These are phyloP conservation scores for Stenolophus ochropezus DNA, from an alignment of 2,888 invertebrate species.

Conservation along the genomic window DNA sequence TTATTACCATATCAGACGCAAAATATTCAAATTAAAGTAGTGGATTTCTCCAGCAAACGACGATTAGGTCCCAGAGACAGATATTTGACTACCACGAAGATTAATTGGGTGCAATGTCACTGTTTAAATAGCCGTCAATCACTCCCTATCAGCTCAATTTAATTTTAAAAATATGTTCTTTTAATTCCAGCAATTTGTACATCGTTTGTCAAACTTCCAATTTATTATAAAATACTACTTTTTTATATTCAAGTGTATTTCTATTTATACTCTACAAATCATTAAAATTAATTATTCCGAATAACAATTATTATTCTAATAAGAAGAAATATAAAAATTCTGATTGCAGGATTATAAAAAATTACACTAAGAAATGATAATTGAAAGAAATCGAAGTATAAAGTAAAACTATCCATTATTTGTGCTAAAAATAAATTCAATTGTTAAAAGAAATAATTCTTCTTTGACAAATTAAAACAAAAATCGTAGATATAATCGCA, in stretches of 20 bases:
- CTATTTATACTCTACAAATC: too few relatives aligned
- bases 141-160: background rate
- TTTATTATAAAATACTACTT: too few relatives aligned
- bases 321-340: too few relatives aligned
- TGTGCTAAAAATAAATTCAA: background rate
- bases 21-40: conserved; percentile 35
- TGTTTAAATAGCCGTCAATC: conserved; percentile 24
- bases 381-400: too few relatives aligned
- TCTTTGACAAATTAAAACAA: background rate
- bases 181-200: background rate
- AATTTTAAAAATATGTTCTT: background rate
- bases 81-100: conserved; percentile 3
- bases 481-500: background rate
- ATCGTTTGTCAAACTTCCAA: background rate
- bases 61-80: conserved; percentile 1
- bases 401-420: too few relatives aligned
- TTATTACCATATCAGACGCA: conserved; percentile 31
- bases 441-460: background rate
- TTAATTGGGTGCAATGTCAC: conserved; percentile 19
- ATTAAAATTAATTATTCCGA: too few relatives aligned
- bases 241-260: too few relatives aligned
- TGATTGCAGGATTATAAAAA: too few relatives aligned
- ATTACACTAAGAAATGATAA: too few relatives aligned
- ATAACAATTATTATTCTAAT: too few relatives aligned
- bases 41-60: conserved; percentile 6